phyloP scores from a whole-genome alignment of 2,797 vertebrate species.

The Calcarius lapponicus region DNA sequence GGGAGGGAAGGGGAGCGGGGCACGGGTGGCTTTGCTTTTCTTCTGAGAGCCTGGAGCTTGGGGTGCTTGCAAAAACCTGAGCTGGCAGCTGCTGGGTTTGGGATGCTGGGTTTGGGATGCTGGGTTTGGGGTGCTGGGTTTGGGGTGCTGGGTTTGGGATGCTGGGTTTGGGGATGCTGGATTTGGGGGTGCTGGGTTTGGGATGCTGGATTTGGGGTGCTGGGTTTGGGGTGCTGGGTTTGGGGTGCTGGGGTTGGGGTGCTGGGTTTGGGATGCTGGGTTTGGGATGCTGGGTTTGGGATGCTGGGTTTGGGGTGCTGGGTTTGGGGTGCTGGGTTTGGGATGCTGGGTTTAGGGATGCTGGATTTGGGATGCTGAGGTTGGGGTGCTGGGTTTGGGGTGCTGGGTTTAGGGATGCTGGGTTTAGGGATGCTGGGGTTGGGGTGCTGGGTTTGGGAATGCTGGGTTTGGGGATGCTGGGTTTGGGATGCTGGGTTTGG shows the following conservation, averaged over 20 bases:
- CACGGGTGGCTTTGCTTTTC: background rate
- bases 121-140: background rate
- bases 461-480: background rate
- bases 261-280: background rate
- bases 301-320: background rate
- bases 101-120: no score
- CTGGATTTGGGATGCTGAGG: background rate
- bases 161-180: background rate
- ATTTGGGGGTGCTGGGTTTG: no score
- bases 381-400: background rate
- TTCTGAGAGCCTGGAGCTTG: background rate
- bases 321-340: background rate
- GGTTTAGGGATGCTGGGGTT: background rate
- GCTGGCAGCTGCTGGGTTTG: rapidly evolving
- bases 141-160: background rate
- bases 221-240: background rate
- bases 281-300: background rate
- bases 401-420: background rate
- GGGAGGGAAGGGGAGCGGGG: background rate
- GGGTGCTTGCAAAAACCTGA: background rate
- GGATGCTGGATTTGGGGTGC: rapidly evolving
- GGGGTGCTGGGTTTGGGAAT: rapidly evolving
- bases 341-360: background rate
- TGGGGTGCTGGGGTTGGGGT: no score
- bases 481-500: background rate